Evolutionary conservation across 2,888 invertebrate genomes (phyloP), one percentile per base, ranked within the genome.

Genomic region (Carterocephalus palaemon): DNA sequence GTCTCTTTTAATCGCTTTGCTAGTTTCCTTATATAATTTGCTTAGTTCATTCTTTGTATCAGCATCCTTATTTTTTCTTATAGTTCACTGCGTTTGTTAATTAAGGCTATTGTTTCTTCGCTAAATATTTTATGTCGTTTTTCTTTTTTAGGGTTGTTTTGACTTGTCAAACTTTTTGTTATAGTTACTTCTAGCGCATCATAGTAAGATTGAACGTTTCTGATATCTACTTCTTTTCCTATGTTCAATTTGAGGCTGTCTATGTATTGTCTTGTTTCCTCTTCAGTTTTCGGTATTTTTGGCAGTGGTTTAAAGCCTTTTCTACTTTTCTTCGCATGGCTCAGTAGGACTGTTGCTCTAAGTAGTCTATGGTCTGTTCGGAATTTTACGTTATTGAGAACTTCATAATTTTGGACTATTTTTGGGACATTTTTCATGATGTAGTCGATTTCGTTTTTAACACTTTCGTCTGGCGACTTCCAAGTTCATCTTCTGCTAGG

Each of bases 111-210:
- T 39, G 39, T 31, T 7, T 29, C 8, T 26, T 26, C 8, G 26
- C 8, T 7, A 92, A 87, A 87, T 20, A 20, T 20, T 20, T 20
- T 20, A 7, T 20, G 20, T 20, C 20, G 20, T 20, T 20, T 20
- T 20, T 20, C 20, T 20, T 20, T 20, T 20, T 20, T 4, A 5
- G 20, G 20, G 20, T 20, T 20, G 20, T 20, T 20, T 20, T 20
- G 20, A 7, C 20, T 20, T 5, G 20, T 20, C 7, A 20, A 20
- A 20, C 19, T 19, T 19, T 19, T 3, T 19, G 19, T 19, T 19
- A 19, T 19, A 19, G 6, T 6, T 4, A 19, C 4, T 19, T 4
- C 6, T 19, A 19, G 6, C 3, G 19, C 3, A 19, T 19, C 19
- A 19, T 19, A 19, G 6, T 6, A 19, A 19, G 3, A 4, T 6